phyloP scores from a whole-genome alignment of 2,888 invertebrate genomes.

The Embidobia sp. region DNA sequence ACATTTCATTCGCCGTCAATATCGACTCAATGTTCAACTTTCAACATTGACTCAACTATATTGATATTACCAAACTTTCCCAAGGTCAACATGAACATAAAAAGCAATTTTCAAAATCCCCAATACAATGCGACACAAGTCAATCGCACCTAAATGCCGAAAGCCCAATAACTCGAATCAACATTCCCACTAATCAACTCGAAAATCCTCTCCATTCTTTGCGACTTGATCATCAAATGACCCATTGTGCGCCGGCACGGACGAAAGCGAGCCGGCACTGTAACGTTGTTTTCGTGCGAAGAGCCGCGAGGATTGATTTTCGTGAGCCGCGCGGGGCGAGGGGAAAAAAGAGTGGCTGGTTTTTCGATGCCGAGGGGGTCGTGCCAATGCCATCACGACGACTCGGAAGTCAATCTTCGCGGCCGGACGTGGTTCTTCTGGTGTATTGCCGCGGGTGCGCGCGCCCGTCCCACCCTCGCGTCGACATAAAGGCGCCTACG shows the following conservation, averaged over 20 bases:
- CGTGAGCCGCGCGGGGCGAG: slow-evolving; percentile 23
- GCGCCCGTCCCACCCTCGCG: slow-evolving; percentile 47
- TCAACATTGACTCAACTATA: no score
- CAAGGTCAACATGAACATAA: no score
- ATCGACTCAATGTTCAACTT: no score
- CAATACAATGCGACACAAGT: no score
- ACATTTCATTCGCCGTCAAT: no score
- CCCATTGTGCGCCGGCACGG: not conserved
- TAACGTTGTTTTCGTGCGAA: slow-evolving; percentile 38
- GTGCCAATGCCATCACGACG: slow-evolving; percentile 65
- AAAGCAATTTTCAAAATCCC: no score
- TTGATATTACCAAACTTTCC: no score
- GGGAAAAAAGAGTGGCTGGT: slow-evolving; percentile 48
- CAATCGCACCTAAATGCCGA: no score
- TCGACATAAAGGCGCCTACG: slow-evolving; percentile 67
- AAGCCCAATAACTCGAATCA: no score
- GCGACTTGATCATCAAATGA: not conserved
- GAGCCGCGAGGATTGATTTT: slow-evolving; percentile 46
- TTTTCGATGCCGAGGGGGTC: slow-evolving; percentile 61
- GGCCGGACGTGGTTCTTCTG: slow-evolving; percentile 77
- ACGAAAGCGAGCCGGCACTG: not conserved
- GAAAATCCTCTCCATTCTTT: not conserved
- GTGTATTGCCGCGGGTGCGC: slow-evolving; percentile 65
- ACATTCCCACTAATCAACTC: no score
- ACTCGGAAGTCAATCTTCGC: slow-evolving; percentile 79